These are phyloP conservation scores for Limnodromus scolopaceus DNA, from an alignment of 2,797 vertebrate species.

Conservation along the genomic window DNA sequence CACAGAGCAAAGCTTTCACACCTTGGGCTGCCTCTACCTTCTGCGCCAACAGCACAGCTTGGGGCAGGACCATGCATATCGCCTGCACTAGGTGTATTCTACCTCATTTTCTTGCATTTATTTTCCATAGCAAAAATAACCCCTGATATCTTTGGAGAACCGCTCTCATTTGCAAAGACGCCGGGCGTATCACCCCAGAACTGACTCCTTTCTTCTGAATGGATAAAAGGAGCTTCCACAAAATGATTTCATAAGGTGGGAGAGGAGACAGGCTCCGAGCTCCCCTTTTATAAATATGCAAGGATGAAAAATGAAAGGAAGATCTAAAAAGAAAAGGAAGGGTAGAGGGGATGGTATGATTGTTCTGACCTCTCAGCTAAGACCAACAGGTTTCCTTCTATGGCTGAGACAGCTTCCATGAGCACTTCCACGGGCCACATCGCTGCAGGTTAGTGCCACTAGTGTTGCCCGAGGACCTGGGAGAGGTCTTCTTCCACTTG, in stretches of 20 bases:
- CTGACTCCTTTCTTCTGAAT: not conserved
- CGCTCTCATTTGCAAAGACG: not conserved
- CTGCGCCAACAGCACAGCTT: fast-evolving
- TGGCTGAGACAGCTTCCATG: not conserved
- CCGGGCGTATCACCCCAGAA: not conserved
- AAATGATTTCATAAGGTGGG: not conserved
- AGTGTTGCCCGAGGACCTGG: not conserved
- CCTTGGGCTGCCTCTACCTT: not conserved
- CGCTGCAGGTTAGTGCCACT: not conserved
- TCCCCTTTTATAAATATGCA: not conserved
- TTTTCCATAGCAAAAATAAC: not conserved
- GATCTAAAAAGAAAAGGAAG: not conserved
- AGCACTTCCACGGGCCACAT: too few relatives aligned
- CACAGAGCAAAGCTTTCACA: not conserved
- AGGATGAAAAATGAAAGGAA: not conserved
- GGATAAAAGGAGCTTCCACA: not conserved
- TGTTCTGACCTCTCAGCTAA: not conserved
- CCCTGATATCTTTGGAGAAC: not conserved
- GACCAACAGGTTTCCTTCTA: not conserved
- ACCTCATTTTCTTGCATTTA: not conserved
- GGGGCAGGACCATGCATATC: not conserved
- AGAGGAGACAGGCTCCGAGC: not conserved
- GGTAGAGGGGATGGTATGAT: fast-evolving
- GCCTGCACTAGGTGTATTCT: not conserved
- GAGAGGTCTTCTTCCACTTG: not conserved